Conservation (phyloP, 2,797 vertebrate genomes). For the Heteromormyrus szaboi region DNA sequence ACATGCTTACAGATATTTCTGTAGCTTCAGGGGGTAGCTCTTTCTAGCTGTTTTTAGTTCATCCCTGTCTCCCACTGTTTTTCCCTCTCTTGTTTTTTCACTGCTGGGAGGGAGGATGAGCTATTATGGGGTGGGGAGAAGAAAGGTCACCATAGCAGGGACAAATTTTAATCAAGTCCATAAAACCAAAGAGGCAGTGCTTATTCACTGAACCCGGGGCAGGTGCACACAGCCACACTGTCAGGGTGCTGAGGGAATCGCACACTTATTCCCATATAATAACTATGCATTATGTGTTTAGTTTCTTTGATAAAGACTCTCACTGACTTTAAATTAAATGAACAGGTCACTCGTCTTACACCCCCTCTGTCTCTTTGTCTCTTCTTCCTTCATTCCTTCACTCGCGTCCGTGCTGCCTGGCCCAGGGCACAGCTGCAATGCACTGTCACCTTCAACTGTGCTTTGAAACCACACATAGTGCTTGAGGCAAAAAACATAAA, state of each 20-base stretch:
- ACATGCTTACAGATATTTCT: slow-evolving; percentile 23
- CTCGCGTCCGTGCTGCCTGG: not conserved
- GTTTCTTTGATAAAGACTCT: not conserved
- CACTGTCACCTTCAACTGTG: not conserved
- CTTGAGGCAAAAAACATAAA: not conserved
- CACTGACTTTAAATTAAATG: not conserved
- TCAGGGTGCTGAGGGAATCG: not conserved
- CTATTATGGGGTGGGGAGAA: not conserved
- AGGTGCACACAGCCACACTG: not conserved
- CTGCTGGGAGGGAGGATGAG: not conserved
- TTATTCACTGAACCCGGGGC: not conserved
- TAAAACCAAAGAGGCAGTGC: not conserved
- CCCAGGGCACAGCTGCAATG: not conserved
- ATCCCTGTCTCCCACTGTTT: slow-evolving; percentile 40
- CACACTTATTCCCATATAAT: not conserved
- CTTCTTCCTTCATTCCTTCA: not conserved
- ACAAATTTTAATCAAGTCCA: not conserved
- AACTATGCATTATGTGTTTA: not conserved
- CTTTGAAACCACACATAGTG: not conserved
- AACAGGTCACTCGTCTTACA: not conserved
- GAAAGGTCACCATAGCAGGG: not conserved
- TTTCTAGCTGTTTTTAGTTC: slow-evolving; percentile 45
- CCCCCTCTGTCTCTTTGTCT: not conserved
- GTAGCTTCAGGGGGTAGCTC: slow-evolving; percentile 40
- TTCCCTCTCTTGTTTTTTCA: slow-evolving; percentile 15